phyloP scores from a whole-genome alignment of 2,113 vertebrate species.

The Hucho hucho region DNA sequence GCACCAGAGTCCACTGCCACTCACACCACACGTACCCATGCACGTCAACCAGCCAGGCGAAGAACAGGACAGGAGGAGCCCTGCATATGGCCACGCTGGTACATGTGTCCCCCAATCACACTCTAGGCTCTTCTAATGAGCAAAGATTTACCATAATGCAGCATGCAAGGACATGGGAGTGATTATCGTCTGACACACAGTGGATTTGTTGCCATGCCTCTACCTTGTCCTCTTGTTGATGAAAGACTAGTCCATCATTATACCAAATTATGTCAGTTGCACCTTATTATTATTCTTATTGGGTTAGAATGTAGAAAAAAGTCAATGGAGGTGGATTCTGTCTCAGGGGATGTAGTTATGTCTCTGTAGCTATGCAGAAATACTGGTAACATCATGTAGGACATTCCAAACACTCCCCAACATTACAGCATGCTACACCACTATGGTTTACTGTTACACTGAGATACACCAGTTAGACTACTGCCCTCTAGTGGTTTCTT shows the following conservation, averaged over 20 bases:
- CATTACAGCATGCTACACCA: neutral
- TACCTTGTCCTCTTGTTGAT: slow-evolving; percentile 18
- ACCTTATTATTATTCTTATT: neutral
- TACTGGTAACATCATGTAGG: too few relatives aligned
- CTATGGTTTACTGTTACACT: neutral
- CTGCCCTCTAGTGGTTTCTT: slow-evolving; percentile 40
- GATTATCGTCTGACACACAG: slow-evolving; percentile 47
- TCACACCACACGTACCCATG: neutral
- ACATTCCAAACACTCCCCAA: neutral
- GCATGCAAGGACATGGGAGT: slow-evolving; percentile 54
- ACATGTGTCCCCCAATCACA: slow-evolving; percentile 57
- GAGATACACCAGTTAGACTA: slow-evolving; percentile 3
- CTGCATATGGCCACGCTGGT: slow-evolving; percentile 42
- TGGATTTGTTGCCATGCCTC: slow-evolving; percentile 28
- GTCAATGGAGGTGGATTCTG: neutral
- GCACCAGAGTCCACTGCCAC: slow-evolving; percentile 51
- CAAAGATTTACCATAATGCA: slow-evolving; percentile 48
- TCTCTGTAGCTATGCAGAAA: too few relatives aligned
- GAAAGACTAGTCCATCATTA: neutral
- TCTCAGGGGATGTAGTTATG: too few relatives aligned
- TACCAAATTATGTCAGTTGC: neutral
- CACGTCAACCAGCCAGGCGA: slow-evolving; percentile 67
- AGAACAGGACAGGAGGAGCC: slow-evolving; percentile 47
- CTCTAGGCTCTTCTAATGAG: slow-evolving; percentile 67
- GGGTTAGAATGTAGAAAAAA: neutral